These are phyloP conservation scores for Albula glossodonta DNA, from an alignment of 2,113 vertebrate genomes.

Conservation along the genomic window DNA sequence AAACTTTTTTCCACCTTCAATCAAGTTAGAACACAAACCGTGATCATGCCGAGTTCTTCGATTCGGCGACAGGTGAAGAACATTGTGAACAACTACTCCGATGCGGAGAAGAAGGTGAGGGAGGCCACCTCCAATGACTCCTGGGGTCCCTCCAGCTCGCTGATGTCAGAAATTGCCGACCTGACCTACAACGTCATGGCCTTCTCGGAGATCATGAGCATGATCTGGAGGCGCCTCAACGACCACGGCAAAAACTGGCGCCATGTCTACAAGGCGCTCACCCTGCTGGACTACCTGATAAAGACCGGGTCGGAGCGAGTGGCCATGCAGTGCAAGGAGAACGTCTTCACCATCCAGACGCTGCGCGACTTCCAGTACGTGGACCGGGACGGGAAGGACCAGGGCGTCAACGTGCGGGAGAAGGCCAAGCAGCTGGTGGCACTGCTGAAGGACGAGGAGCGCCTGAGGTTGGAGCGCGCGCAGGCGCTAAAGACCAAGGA, in stretches of 20 bases:
- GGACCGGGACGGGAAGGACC: constrained; percentile 94
- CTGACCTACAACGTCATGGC: constrained; percentile 98
- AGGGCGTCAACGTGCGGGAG: constrained; percentile 96
- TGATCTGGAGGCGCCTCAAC: constrained; percentile 97
- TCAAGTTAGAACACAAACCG: constrained; percentile 6
- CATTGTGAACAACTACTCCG: constrained; percentile 98
- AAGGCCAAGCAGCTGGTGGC: constrained; percentile 96
- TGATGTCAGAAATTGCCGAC: constrained; percentile 97
- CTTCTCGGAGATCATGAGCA: constrained; percentile 98
- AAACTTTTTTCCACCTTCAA: neutral
- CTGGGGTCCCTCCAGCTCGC: constrained; percentile 94
- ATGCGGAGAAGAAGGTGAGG: constrained; percentile 94
- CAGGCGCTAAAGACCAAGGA: constrained; percentile 98
- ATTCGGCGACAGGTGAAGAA: constrained; percentile 97
- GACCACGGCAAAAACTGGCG: constrained; percentile 99
- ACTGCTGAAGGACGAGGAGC: constrained; percentile 91
- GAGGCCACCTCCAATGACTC: constrained; percentile 97
- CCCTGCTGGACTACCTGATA: constrained; percentile 95
- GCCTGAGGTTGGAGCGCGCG: constrained; percentile 90
- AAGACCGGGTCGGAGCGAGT: constrained; percentile 97
- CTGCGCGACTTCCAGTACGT: constrained; percentile 97
- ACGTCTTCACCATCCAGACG: constrained; percentile 96
- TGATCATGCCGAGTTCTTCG: constrained; percentile 94
- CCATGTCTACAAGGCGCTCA: constrained; percentile 96
- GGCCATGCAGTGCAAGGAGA: constrained; percentile 96